Base-by-base conservation (phyloP, 2,113 vertebrate genomes). In the Mobula birostris region DNA sequence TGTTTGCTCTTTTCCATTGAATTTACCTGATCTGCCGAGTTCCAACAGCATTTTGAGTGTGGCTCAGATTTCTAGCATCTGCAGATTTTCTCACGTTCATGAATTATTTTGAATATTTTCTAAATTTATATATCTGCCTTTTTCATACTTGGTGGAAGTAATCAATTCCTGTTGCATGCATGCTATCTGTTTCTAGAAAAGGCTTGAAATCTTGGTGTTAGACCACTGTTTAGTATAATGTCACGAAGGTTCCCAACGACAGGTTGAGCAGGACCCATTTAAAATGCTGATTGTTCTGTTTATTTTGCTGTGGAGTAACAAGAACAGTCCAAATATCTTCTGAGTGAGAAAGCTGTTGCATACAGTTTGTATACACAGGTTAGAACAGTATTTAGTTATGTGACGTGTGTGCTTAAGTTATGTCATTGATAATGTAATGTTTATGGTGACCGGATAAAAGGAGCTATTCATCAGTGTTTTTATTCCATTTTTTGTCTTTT, bases 391-490 rank as follows among this genome's bases (percentile, higher is more conserved):
- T 36, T 70, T 91, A 63, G 66, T 91, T 72, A 74, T 93, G 68
- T 48, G 21, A 29, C 6, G 36, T 29, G 36, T 74, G 40, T 76
- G 68, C 70, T 93, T 74, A 74, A 76, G 40, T 93, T 40, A 19
- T 93, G 63, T 90, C 66, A 36, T 72, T 93, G 40, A 76, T 21
- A 93, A 12, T 93, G 70, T 48, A 93, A 74, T 9, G 9, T 90
- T 48, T 72, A 93, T 74, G 36, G 2, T 82, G 79, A 74, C 72
- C 48, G 21, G 8, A 76, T 93, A 93, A 93, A 93, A 74, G 68
- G 70, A 93, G 40, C 91, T 93, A 74, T 93, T 93, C 70, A 93
- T 93, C 5, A 36, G 36, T 40, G n/a, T 14, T 7, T 90, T n/a
- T 90, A 90, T 93, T 76, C 36, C 68, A 93, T 29, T 56, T 48